Conservation (phyloP, 2,797 vertebrate genomes). For the Coilia nasus region DNA sequence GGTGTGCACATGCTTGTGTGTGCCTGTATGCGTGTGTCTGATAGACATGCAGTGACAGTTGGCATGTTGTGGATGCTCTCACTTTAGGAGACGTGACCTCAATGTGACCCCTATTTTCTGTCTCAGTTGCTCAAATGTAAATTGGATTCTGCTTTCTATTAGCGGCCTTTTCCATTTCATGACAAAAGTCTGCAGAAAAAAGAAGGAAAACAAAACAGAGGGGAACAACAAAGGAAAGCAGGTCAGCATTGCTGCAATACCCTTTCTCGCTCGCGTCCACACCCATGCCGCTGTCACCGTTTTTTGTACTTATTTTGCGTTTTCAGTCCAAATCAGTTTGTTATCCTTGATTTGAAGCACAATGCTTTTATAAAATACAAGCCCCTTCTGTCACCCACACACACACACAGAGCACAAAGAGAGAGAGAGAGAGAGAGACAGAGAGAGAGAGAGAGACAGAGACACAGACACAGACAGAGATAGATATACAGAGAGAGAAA, state of each 20-base stretch:
- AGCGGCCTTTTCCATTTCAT: not conserved
- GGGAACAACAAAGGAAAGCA: not conserved
- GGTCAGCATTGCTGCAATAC: not conserved
- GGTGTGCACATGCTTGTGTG: not conserved
- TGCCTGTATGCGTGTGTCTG: not conserved
- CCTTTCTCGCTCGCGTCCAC: not conserved
- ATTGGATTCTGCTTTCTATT: not conserved
- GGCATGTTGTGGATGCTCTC: conserved; percentile 21
- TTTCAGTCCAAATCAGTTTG: not conserved
- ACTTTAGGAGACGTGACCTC: conserved; percentile 15
- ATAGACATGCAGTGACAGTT: conserved; percentile 13
- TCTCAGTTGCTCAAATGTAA: conserved; percentile 14
- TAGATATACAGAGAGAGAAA: no score
- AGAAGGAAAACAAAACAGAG: not conserved
- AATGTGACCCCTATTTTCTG: conserved; percentile 22
- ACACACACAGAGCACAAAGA: no score
- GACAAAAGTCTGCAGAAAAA: not conserved
- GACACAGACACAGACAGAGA: no score
- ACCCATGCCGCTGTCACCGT: not conserved
- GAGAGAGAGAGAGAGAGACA: no score
- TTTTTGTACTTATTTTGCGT: not conserved
- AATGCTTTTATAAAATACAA: no score
- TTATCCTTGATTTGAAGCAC: not conserved
- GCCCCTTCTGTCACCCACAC: no score
- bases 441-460: no score